Percentiles rank a stretch among this genome's conserved stretches.
These are phyloP conservation scores for Spilogale gracilis DNA, from an alignment of 2,113 vertebrate genomes.

Conservation along the genomic window DNA sequence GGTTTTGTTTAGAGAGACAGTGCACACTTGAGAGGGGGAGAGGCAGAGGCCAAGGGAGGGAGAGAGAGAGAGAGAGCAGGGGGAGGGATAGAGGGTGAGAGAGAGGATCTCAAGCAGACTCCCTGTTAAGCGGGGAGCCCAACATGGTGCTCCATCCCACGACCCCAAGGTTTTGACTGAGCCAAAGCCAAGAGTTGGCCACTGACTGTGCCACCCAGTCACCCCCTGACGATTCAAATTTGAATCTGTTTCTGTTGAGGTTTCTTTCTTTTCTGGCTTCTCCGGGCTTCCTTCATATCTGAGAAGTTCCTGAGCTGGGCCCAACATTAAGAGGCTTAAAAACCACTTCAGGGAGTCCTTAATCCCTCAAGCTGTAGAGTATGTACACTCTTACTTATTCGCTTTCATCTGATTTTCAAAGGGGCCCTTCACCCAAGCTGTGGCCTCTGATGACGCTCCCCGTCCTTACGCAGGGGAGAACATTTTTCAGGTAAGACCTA, in stretches of 20 bases:
- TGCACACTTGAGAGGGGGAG: not conserved
- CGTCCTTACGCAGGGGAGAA: not conserved
- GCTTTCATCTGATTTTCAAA: slow-evolving; percentile 18
- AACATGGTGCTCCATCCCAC: not conserved
- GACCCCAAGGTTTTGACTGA: not conserved
- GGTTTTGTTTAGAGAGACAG: not conserved
- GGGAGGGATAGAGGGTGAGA: not conserved
- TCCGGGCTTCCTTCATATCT: not conserved
- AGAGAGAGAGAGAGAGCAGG: not conserved
- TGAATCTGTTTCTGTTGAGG: not conserved
- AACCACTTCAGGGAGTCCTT: not conserved
- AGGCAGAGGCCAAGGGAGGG: not conserved
- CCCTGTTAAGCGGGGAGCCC: too few species aligned
- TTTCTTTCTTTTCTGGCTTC: not conserved
- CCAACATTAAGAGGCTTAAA: not conserved
- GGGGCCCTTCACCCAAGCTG: not conserved
- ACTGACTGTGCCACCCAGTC: not conserved
- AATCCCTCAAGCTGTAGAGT: not conserved
- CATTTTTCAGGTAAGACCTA: not conserved
- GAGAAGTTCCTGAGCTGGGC: not conserved
- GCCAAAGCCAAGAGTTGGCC: not conserved
- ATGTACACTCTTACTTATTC: not conserved
- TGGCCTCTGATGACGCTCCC: not conserved
- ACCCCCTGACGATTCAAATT: not conserved
- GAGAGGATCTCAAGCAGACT: not conserved